Base-by-base conservation (phyloP, 30 jellyfish, hydroid and myxozoan genomes). In the Rhopilema esculentum region DNA sequence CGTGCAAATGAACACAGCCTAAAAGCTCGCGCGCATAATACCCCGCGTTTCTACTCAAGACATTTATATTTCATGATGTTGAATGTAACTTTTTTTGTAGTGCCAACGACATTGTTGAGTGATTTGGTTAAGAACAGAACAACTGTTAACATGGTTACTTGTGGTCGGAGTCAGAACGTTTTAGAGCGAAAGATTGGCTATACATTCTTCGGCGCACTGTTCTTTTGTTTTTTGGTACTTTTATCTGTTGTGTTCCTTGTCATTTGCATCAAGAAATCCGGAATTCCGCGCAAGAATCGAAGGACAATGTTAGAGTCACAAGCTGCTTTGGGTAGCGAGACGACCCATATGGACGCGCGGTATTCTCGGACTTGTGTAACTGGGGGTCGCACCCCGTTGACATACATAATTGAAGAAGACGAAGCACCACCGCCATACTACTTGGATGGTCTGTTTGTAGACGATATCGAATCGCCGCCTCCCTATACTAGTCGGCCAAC, bases 401-500 rank as follows among this genome's bases (percentile, higher is more conserved):
- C 95, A 15, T 75, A 23, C 26, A 51, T 72, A 16, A 33, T 77
- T 4, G 69, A 86, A 15, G 95, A 86, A 12, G 89, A 64, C 28
- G 95, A 86, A 52, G 85, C 85, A 52, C 95, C 95, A 7, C 95
- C 95, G 69, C 95, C 95, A 1, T 86, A 86, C 69, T 48, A 33
- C 51, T 29, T 49, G 65, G 72, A 62, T 32, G 88, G 88, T 4
- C 19, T 66, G 24, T 79, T 53, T 48, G 69, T 68, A 33, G 89
- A 50, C 49, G 66, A 64, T 48, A 66, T 77, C 4, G 95, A 86
- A 49, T 86, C 89, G 29, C 95, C 95, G 67, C 95, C 95, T 17
- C 95, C 95, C 21, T 86, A 86, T 66, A 86, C 95, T 18, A 86
- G 95, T 75, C 89, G 95, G 18, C 95, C 95, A 27, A 75, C 95